A percentile compares a stretch with the other conserved stretches of the same genome.
Evolutionary conservation across 2,888 invertebrate genomes (phyloP).

Genomic region (Chrysolina oricalcia): DNA sequence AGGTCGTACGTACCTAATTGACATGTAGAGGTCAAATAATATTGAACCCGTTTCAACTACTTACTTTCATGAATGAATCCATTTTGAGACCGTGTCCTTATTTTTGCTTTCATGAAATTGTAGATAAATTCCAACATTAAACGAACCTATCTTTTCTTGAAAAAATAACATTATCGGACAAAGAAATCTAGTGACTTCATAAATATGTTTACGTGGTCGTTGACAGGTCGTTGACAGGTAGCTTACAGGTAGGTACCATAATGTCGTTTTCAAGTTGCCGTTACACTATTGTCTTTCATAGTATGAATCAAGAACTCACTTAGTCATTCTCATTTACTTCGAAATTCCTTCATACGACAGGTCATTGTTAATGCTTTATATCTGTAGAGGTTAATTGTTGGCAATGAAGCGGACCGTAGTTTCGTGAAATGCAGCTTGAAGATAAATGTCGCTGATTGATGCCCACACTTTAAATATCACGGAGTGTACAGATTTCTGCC

Average conservation of each 20-base stretch:
- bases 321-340: constrained; percentile 31
- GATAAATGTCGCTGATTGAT: constrained; percentile 19
- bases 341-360: constrained; percentile 33
- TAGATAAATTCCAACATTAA: too few relatives aligned
- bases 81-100: too few relatives aligned
- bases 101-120: too few relatives aligned
- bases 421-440: neutral
- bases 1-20: too few relatives aligned
- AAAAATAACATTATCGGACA: neutral
- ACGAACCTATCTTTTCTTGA: neutral
- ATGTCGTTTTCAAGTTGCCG: constrained; percentile 19
- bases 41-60: too few relatives aligned
- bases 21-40: too few relatives aligned
- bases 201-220: constrained; percentile 10
- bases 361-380: constrained; percentile 37
- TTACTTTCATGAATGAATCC: too few relatives aligned
- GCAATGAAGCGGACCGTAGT: constrained; percentile 27
- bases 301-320: constrained; percentile 25
- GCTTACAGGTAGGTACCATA: too few relatives aligned
- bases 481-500: neutral
- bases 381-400: constrained; percentile 44
- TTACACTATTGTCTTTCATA: constrained; percentile 29
- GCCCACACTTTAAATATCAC: constrained; percentile 13
- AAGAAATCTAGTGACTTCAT: neutral
- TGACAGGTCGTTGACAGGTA: constrained; percentile 27